These are phyloP conservation scores for Sardina pilchardus DNA, from an alignment of 2,113 vertebrate species.

Conservation along the genomic window DNA sequence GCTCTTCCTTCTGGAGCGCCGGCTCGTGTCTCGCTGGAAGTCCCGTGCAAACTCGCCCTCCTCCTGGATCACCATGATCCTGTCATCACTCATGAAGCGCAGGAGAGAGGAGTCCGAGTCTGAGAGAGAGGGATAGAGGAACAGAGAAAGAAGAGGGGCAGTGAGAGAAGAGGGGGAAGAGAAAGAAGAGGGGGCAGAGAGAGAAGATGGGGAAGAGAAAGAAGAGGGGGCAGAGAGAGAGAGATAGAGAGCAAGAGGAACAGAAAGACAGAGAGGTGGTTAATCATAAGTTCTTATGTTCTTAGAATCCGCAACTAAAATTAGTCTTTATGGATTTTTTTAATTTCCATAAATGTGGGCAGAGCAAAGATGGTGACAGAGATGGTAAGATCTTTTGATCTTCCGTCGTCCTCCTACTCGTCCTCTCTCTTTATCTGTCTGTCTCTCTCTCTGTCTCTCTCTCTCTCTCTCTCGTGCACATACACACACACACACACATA, in stretches of 20 bases:
- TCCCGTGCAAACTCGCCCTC: constrained; percentile 69
- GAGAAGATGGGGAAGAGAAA: not conserved
- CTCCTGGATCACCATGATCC: constrained; percentile 78
- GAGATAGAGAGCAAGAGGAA: not conserved
- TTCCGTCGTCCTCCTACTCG: not conserved
- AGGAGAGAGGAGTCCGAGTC: constrained; percentile 79
- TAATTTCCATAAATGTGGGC: not conserved
- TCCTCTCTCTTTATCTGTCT: not conserved
- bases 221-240: not conserved
- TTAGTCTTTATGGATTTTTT: not conserved
- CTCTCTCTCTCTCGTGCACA: not conserved
- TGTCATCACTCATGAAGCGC: constrained; percentile 78
- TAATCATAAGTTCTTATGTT: not conserved
- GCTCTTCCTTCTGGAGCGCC: constrained; percentile 70
- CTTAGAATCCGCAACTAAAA: not conserved
- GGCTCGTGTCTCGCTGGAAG: constrained; percentile 69
- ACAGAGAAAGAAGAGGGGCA: not conserved
- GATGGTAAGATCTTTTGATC: not conserved
- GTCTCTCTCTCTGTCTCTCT: not conserved
- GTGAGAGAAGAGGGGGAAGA: not conserved
- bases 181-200: not conserved
- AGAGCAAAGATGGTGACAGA: not conserved
- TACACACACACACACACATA: not conserved
- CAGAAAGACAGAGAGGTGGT: not conserved
- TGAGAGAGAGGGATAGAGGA: constrained; percentile 28